These are phyloP conservation scores for Lepetodrilus schrolli DNA, from an alignment of 2,888 invertebrate genomes.

Conservation along the genomic window DNA sequence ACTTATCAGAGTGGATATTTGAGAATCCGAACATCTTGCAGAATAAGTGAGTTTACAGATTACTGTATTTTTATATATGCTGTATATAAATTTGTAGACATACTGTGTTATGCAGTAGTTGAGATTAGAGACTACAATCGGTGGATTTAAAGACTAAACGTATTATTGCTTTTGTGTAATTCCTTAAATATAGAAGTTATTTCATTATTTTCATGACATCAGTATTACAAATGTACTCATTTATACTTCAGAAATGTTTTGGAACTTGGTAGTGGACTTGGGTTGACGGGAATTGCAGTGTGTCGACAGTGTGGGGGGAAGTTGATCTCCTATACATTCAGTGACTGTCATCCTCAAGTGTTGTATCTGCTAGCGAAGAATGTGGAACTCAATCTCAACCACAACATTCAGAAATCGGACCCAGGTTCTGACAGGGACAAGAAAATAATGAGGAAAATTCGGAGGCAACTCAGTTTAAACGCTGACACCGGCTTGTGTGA, in stretches of 20 bases:
- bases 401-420: slow-evolving; percentile 28
- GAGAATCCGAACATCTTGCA: slow-evolving; percentile 59
- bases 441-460: slow-evolving; percentile 54
- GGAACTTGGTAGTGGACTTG: slow-evolving; percentile 70
- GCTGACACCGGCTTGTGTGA: slow-evolving; percentile 38
- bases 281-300: slow-evolving; percentile 63
- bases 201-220: no score
- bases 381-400: slow-evolving; percentile 57
- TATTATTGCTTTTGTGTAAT: no score
- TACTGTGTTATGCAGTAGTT: no score
- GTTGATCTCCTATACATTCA: slow-evolving; percentile 55
- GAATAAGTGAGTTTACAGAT: slow-evolving; percentile 50
- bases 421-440: slow-evolving; percentile 38
- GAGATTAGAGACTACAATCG: no score
- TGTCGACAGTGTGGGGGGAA: slow-evolving; percentile 55
- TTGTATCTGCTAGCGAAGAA: slow-evolving; percentile 64
- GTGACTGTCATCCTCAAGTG: slow-evolving; percentile 67
- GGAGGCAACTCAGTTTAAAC: slow-evolving; percentile 56
- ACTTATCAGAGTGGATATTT: slow-evolving; percentile 66
- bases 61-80: no score
- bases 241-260: slow-evolving; percentile 54
- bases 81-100: no score
- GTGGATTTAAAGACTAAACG: no score
- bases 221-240: no score
- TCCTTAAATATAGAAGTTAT: no score